These are phyloP conservation scores for Origma solitaria DNA, from an alignment of 2,113 vertebrate genomes.

Conservation along the genomic window DNA sequence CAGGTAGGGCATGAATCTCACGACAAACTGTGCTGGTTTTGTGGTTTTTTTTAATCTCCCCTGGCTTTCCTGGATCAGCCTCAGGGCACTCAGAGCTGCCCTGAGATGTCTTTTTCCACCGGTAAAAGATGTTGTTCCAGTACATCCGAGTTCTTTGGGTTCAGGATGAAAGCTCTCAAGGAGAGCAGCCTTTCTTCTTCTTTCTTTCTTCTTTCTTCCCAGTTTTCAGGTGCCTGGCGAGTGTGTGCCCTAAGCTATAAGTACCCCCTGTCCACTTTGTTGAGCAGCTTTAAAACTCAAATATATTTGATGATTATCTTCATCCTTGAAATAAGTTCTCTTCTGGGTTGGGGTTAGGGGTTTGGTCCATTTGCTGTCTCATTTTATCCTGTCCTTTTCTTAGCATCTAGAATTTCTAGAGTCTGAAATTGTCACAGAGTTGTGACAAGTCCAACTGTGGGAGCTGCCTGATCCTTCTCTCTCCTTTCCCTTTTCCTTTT, in stretches of 20 bases:
- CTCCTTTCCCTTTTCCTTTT: background rate
- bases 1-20: background rate
- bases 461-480: background rate
- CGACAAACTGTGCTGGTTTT: background rate
- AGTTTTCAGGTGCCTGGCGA: background rate
- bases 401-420: background rate
- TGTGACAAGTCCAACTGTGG: background rate
- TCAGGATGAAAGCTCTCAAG: background rate
- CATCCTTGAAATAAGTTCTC: background rate
- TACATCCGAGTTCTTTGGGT: background rate
- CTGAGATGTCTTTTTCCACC: background rate
- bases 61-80: background rate
- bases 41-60: background rate
- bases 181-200: background rate
- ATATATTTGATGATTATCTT: background rate
- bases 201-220: background rate
- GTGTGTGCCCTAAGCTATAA: background rate
- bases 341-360: background rate
- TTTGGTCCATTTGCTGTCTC: background rate
- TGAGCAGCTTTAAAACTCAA: background rate
- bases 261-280: background rate
- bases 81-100: background rate
- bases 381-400: background rate
- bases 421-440: background rate
- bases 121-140: background rate